Percentiles rank a stretch among this genome's conserved stretches.
Conservation (phyloP, 2,888 invertebrate species). For the Bombylius discolor region DNA sequence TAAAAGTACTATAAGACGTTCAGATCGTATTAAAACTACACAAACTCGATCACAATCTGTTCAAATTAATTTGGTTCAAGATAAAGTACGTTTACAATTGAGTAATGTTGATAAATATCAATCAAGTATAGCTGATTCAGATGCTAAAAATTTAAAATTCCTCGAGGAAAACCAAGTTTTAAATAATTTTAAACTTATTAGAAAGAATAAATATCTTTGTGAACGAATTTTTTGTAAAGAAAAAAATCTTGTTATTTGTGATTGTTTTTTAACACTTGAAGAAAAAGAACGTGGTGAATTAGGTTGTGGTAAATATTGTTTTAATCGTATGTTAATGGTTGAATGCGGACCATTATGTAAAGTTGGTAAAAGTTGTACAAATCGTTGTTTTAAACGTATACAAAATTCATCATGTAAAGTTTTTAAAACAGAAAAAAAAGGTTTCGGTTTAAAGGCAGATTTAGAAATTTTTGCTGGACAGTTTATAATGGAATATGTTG, state of each 20-base stretch:
- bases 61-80: slow-evolving; percentile 51
- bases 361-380: slow-evolving; percentile 81
- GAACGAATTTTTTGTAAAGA: slow-evolving; percentile 81
- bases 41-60: slow-evolving; percentile 51
- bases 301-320: slow-evolving; percentile 91
- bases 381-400: slow-evolving; percentile 82
- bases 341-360: slow-evolving; percentile 91
- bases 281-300: slow-evolving; percentile 70
- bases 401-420: slow-evolving; percentile 75
- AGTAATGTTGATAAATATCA: slow-evolving; percentile 23
- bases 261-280: slow-evolving; percentile 82
- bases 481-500: slow-evolving; percentile 97
- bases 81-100: slow-evolving; percentile 33
- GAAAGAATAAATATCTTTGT: slow-evolving; percentile 74
- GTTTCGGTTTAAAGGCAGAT: slow-evolving; percentile 67
- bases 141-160: slow-evolving; percentile 29
- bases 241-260: slow-evolving; percentile 87
- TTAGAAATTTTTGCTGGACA: slow-evolving; percentile 45
- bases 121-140: slow-evolving; percentile 23
- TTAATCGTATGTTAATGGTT: slow-evolving; percentile 94
- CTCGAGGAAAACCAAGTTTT: slow-evolving; percentile 37
- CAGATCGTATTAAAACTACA: slow-evolving; percentile 62
- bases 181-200: slow-evolving; percentile 64
- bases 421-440: slow-evolving; percentile 88
- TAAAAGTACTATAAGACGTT: slow-evolving; percentile 59